Conservation (phyloP, 1,140 invertebrate genomes). For the Heliothis virescens region DNA sequence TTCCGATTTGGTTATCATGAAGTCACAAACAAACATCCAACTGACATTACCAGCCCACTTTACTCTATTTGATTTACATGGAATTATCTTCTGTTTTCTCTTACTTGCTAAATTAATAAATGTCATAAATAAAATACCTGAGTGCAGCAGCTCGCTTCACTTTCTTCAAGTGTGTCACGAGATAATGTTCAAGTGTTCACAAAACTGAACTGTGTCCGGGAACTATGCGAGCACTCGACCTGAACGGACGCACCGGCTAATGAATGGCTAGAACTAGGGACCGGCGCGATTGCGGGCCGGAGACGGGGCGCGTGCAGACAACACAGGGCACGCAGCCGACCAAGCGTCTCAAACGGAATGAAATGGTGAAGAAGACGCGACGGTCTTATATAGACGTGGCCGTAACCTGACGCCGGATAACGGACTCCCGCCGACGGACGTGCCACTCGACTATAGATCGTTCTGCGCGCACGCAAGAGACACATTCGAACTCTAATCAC, state of each 20-base stretch:
- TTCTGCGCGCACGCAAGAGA: constrained; percentile 62
- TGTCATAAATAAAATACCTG: constrained; percentile 62
- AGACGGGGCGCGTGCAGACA: constrained; percentile 65
- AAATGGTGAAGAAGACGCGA: constrained; percentile 84
- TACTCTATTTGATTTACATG: background rate
- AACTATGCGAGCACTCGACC: constrained; percentile 73
- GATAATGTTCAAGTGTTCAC: constrained; percentile 72
- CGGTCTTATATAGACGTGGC: constrained; percentile 84
- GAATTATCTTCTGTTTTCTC: background rate
- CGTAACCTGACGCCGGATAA: constrained; percentile 86
- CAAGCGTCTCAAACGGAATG: constrained; percentile 82
- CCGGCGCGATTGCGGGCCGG: constrained; percentile 59
- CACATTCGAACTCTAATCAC: constrained; percentile 52
- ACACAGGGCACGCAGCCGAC: constrained; percentile 69
- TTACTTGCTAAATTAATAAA: constrained; percentile 17
- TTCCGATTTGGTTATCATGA: too few relatives aligned
- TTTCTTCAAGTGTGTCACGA: constrained; percentile 61
- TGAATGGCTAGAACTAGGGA: constrained; percentile 56
- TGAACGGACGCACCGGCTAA: constrained; percentile 60
- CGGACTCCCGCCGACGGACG: constrained; percentile 70
- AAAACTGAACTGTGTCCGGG: constrained; percentile 76
- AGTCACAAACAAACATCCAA: background rate
- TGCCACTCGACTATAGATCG: constrained; percentile 64
- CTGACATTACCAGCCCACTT: background rate
- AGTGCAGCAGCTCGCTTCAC: constrained; percentile 57